phyloP scores from a whole-genome alignment of 2,888 invertebrate species.

The Sipha maydis region DNA sequence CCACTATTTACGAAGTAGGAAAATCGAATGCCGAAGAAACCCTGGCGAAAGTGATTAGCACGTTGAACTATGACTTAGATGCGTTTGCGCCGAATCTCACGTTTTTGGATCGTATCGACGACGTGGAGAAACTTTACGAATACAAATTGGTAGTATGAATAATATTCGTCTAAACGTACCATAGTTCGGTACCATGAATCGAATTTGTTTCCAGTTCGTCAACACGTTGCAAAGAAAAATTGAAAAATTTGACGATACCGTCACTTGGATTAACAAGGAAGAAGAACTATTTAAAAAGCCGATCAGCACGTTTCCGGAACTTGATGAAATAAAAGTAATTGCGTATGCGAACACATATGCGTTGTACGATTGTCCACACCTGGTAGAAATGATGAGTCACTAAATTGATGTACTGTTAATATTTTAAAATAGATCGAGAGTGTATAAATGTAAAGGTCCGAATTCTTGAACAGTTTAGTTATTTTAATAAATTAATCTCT shows the following conservation, averaged over 20 bases:
- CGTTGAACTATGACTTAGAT: slow-evolving; percentile 77
- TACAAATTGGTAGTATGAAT: slow-evolving; percentile 70
- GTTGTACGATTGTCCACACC: too few relatives aligned
- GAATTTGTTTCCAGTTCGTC: slow-evolving; percentile 73
- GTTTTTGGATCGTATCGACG: slow-evolving; percentile 85
- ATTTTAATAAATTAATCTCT: too few relatives aligned
- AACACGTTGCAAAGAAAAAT: slow-evolving; percentile 80
- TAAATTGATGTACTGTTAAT: too few relatives aligned
- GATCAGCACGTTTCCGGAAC: slow-evolving; percentile 78
- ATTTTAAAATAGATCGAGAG: too few relatives aligned
- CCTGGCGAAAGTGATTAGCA: slow-evolving; percentile 70
- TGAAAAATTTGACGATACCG: slow-evolving; percentile 79
- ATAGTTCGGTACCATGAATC: neutral
- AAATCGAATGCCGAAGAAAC: slow-evolving; percentile 88
- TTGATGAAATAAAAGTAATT: slow-evolving; percentile 77
- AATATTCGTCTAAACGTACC: neutral
- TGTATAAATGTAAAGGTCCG: too few relatives aligned
- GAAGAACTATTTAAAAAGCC: slow-evolving; percentile 87
- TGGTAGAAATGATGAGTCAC: too few relatives aligned
- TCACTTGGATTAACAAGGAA: slow-evolving; percentile 89
- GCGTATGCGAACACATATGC: too few relatives aligned
- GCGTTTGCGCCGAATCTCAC: slow-evolving; percentile 77
- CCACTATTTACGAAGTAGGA: slow-evolving; percentile 77
- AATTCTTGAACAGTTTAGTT: too few relatives aligned
- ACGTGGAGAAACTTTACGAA: slow-evolving; percentile 79